Evolutionary conservation across 2,797 vertebrate genomes (phyloP), one percentile per base, ranked within the genome.

Genomic region (Anguilla megastoma): DNA sequence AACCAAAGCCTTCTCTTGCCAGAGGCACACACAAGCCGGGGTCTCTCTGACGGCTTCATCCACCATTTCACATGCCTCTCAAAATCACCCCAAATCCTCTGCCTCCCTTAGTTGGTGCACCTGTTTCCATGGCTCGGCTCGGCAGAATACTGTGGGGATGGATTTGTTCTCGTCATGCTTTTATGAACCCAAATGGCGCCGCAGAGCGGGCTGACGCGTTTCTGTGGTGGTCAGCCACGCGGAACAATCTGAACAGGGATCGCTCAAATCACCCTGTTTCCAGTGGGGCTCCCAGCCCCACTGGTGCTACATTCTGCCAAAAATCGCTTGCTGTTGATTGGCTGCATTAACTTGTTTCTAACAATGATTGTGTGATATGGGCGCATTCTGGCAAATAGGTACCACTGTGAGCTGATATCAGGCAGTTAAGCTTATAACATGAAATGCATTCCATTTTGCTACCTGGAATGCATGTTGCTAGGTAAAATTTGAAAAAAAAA

Each of bases 391-490:
- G 90, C 18, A 14, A 54, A 90, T 1, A 84, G 87, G 90, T 87
- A 18, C 63, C 90, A 45, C 60, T 91, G 79, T 83, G 33, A 91
- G 89, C 89, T 60, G 85, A 85, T 91, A 85, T 89, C 80, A 56
- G 63, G 88, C 85, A 89, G 84, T 86, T 83, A 89, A 93, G 91
- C 89, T 92, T 90, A 92, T 90, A 91, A 90, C 79, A 50, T 86
- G 87, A 89, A 86, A 41, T 80, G 54, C 90, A 74, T 87, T 58
- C 69, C 69, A 33, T 2, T 80, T 21, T 50, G 41, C 79, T 82
- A 50, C 36, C 6, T 82, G 45, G 41, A 21, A 82, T 50, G 1
- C 21, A 50, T 48, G 79, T 82, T 82, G 79, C 79, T 50, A 82
- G 79, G 79, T 5, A 50, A 6, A 82, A 82, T 48, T 10, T 8